A percentile compares a stretch with the other conserved stretches of the same genome.
Conservation (phyloP, 2,797 vertebrate genomes). For the Gymnoscopelus braueri region DNA sequence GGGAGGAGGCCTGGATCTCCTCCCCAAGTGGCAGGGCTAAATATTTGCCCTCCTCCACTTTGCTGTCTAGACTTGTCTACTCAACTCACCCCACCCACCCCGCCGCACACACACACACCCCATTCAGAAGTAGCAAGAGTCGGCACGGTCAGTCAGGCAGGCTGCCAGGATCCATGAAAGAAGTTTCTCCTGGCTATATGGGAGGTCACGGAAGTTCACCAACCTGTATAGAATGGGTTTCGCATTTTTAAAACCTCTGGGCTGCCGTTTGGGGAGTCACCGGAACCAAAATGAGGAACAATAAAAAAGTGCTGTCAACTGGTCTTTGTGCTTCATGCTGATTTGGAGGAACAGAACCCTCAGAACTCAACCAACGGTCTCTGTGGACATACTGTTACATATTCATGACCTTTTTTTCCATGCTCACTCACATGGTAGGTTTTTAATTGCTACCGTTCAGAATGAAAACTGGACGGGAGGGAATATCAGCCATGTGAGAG, state of each 20-base stretch:
- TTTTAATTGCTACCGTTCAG: constrained; percentile 77
- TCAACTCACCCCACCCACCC: constrained; percentile 48
- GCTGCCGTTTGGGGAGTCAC: constrained; percentile 54
- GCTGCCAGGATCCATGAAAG: constrained; percentile 66
- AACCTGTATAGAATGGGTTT: constrained; percentile 72
- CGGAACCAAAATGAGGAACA: background rate
- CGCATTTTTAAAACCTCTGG: constrained; percentile 75
- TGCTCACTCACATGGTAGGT: constrained; percentile 55
- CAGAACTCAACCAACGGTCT: constrained; percentile 72
- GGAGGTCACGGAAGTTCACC: constrained; percentile 74
- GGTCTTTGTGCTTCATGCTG: constrained; percentile 69
- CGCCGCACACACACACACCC: background rate
- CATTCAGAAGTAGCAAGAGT: constrained; percentile 58
- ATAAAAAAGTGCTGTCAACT: constrained; percentile 64
- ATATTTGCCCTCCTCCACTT: constrained; percentile 82
- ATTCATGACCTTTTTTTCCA: constrained; percentile 72
- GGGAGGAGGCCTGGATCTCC: constrained; percentile 57
- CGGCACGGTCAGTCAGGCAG: constrained; percentile 67
- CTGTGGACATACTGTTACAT: constrained; percentile 75
- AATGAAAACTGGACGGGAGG: constrained; percentile 65
- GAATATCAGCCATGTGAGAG: constrained; percentile 50
- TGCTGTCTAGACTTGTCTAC: constrained; percentile 78
- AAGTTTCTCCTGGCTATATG: constrained; percentile 69
- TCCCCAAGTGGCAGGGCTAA: constrained; percentile 77
- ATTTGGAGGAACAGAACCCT: constrained; percentile 69